Evolutionary conservation across 2,113 vertebrate species (phyloP).

Genomic region (Oreochromis tanganicae): DNA sequence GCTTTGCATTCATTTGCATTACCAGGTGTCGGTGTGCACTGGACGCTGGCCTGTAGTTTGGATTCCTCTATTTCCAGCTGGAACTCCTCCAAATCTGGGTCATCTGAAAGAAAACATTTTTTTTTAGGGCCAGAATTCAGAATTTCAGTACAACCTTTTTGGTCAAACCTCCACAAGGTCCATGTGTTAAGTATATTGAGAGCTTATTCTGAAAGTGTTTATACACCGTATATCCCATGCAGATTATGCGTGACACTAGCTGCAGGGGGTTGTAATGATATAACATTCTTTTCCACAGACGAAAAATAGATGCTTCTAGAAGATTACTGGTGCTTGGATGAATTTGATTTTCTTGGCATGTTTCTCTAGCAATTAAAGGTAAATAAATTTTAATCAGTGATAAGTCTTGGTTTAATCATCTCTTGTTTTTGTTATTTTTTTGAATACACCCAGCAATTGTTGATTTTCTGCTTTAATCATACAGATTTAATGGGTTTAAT

Average conservation of each 20-base stretch:
- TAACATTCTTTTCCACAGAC: neutral
- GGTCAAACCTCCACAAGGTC: neutral
- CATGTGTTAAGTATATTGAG: accelerated
- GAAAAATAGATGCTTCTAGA: neutral
- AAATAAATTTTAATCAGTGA: conserved; percentile 18
- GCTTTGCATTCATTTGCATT: neutral
- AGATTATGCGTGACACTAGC: neutral
- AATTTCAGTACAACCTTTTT: neutral
- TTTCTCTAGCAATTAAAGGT: conserved; percentile 9
- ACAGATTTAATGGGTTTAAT: conserved; percentile 1
- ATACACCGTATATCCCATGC: neutral
- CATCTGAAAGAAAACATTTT: conserved; percentile 74
- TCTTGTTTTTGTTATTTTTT: conserved; percentile 10
- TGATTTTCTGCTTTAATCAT: neutral
- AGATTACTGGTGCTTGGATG: neutral
- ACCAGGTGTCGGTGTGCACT: conserved; percentile 90
- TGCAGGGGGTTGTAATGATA: neutral
- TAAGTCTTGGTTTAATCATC: neutral
- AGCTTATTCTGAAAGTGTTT: neutral
- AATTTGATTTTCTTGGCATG: neutral
- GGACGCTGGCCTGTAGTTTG: conserved; percentile 81
- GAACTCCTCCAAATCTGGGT: conserved; percentile 85
- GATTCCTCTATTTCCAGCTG: conserved; percentile 84
- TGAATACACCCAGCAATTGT: neutral
- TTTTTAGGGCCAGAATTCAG: neutral